These are phyloP conservation scores for Coelopa pilipes DNA, from an alignment of 2,888 invertebrate genomes.

Conservation along the genomic window DNA sequence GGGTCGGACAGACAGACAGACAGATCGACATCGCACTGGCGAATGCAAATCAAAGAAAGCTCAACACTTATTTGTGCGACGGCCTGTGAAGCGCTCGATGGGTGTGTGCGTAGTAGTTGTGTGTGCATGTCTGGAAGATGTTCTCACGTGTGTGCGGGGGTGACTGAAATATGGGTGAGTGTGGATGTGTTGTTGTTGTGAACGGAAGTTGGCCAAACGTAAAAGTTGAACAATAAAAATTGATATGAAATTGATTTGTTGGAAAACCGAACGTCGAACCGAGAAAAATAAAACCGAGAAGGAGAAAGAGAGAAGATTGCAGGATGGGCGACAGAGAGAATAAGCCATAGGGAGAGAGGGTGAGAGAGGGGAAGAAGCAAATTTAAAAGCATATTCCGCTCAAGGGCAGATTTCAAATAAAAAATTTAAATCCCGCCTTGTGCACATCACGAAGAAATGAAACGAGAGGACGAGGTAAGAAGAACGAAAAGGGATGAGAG, in stretches of 20 bases:
- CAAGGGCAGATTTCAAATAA: slow-evolving; percentile 13
- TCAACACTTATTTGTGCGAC: not conserved
- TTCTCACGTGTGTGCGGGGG: not conserved
- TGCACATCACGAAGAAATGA: not conserved
- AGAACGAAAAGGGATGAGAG: not conserved
- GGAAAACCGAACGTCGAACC: not conserved
- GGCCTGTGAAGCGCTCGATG: not conserved
- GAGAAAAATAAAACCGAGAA: not conserved
- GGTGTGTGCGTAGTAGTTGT: not conserved
- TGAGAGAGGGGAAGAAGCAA: not conserved
- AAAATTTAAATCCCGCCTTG: not conserved
- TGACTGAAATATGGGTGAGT: not conserved
- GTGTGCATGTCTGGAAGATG: not conserved
- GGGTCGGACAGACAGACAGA: no score
- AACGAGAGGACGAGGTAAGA: not conserved
- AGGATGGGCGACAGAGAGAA: not conserved
- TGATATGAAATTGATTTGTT: slow-evolving; percentile 38
- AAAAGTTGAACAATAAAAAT: slow-evolving; percentile 33
- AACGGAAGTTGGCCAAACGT: not conserved
- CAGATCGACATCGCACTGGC: not conserved
- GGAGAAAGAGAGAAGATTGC: not conserved
- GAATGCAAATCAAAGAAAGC: slow-evolving; percentile 7
- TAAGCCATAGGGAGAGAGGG: not conserved
- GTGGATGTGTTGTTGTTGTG: not conserved
- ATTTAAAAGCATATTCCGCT: not conserved